Percentiles rank a stretch among this genome's conserved stretches.
These are phyloP conservation scores for Lophotis ruficrista DNA, from an alignment of 2,113 vertebrate genomes.

Conservation along the genomic window DNA sequence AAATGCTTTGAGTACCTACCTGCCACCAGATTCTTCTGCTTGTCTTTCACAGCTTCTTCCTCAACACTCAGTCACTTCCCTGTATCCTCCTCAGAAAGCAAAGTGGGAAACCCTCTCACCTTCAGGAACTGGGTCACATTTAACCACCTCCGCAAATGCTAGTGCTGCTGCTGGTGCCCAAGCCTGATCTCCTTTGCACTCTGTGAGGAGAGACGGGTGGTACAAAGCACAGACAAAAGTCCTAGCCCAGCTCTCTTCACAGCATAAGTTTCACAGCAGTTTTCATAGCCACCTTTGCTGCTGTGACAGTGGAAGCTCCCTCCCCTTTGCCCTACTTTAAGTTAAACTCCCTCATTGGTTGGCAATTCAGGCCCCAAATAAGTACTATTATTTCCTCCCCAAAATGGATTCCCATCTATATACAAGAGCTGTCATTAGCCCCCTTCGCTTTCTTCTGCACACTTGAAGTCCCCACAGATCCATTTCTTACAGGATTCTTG, in stretches of 20 bases:
- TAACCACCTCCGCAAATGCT: neutral
- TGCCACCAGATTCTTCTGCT: neutral
- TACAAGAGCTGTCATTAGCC: neutral
- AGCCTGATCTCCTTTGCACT: neutral
- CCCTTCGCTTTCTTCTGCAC: neutral
- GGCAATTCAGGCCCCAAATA: neutral
- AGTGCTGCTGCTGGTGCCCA: neutral
- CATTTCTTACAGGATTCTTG: neutral
- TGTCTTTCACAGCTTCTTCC: neutral
- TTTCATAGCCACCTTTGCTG: neutral
- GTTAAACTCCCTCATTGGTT: neutral
- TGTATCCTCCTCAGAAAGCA: neutral
- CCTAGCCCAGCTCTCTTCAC: neutral
- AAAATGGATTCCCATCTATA: neutral
- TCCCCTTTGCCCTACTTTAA: neutral
- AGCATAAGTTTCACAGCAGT: neutral
- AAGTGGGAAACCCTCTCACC: neutral
- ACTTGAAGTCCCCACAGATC: neutral
- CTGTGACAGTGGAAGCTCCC: neutral
- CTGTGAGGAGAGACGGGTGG: neutral
- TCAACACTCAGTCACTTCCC: neutral
- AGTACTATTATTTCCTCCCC: neutral
- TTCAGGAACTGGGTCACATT: neutral
- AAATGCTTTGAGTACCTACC: neutral
- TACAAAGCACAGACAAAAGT: neutral